These are phyloP conservation scores for Vanessa cardui DNA, from an alignment of 2,888 invertebrate genomes.

Conservation along the genomic window DNA sequence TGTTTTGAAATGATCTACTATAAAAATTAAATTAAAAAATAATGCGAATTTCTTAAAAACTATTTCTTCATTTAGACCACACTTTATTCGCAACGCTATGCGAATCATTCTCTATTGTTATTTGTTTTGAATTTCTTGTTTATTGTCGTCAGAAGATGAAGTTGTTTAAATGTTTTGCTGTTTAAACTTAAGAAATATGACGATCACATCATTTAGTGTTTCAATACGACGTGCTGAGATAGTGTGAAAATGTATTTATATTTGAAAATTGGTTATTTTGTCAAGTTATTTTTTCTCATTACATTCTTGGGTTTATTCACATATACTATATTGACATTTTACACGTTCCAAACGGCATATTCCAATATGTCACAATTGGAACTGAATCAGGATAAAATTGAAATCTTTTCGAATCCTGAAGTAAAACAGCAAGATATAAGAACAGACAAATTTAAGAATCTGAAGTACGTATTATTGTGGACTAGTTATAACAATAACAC, in stretches of 20 bases:
- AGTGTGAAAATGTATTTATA: conserved; percentile 53
- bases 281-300: conserved; percentile 67
- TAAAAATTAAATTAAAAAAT: too few species aligned
- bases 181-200: conserved; percentile 4
- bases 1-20: too few species aligned
- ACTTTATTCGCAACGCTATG: conserved; percentile 12
- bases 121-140: conserved; percentile 59
- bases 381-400: conserved; percentile 39
- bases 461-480: conserved; percentile 67
- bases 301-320: conserved; percentile 61
- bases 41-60: too few species aligned
- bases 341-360: conserved; percentile 60
- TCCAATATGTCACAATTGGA: conserved; percentile 47
- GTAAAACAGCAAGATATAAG: conserved; percentile 8
- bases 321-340: conserved; percentile 62
- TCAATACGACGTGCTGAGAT: conserved; percentile 29
- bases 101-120: conserved; percentile 22
- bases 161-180: neutral
- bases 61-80: neutral
- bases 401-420: conserved; percentile 31
- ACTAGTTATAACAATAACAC: conserved; percentile 38
- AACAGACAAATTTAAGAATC: conserved; percentile 38
- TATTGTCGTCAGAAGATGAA: conserved; percentile 47
- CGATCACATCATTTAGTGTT: conserved; percentile 12
- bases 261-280: conserved; percentile 57